phyloP scores from a whole-genome alignment of 2,113 vertebrate species.

The Lasiurus cinereus region DNA sequence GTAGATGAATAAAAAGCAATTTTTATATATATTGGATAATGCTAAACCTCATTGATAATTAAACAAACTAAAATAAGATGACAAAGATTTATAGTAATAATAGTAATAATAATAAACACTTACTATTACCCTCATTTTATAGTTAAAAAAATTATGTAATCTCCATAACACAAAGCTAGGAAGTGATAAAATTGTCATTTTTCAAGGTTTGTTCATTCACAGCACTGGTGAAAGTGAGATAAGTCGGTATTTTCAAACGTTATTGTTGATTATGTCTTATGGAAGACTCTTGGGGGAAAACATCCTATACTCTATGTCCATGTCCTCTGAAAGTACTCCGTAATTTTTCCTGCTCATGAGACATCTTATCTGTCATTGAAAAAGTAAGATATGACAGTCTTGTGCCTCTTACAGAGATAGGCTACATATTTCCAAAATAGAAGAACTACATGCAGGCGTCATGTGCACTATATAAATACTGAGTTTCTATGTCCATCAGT shows the following conservation, averaged over 20 bases:
- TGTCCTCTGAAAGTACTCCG: background rate
- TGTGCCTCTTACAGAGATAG: background rate
- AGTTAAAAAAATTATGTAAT: slow-evolving; percentile 1
- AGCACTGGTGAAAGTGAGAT: background rate
- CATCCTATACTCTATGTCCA: background rate
- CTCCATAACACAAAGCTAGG: background rate
- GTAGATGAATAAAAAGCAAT: background rate
- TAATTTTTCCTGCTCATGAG: background rate
- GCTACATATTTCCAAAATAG: background rate
- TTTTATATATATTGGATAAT: slow-evolving; percentile 27
- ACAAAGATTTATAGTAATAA: background rate
- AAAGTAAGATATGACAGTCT: slow-evolving; percentile 26
- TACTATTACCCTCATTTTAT: slow-evolving; percentile 6
- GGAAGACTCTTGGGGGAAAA: background rate
- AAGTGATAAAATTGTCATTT: background rate
- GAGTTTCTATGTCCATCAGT: background rate
- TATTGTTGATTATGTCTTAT: background rate
- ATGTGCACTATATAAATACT: background rate
- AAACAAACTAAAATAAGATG: slow-evolving; percentile 38
- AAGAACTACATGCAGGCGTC: background rate
- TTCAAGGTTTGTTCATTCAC: background rate
- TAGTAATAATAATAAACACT: background rate
- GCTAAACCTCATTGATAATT: background rate
- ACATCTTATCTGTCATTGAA: background rate
- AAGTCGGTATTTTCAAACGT: background rate